Evolutionary conservation across 2,113 vertebrate genomes (phyloP).

Genomic region (Myxocyprinus asiaticus): DNA sequence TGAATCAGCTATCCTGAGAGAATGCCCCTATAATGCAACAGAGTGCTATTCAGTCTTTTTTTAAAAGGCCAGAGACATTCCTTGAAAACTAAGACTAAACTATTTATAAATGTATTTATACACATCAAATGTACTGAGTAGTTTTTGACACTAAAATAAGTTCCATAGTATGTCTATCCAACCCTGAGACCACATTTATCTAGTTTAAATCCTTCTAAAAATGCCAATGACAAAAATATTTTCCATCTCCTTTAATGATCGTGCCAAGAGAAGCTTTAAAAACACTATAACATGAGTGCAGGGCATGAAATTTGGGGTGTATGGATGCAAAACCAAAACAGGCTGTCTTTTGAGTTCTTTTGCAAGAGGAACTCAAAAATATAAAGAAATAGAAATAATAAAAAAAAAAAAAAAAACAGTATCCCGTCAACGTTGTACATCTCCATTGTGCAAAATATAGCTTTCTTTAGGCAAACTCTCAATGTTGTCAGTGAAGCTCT

Average conservation of each 20-base stretch:
- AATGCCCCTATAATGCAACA: neutral
- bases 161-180: neutral
- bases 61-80: no score
- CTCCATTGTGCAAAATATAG: conserved; percentile 70
- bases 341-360: neutral
- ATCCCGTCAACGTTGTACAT: no score
- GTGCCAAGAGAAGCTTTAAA: conserved; percentile 15
- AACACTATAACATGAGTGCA: conserved; percentile 20
- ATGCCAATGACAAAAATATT: neutral
- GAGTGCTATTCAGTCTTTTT: no score
- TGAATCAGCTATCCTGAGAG: neutral
- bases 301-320: conserved; percentile 3
- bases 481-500: conserved; percentile 58
- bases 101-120: conserved; percentile 4
- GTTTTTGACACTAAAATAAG: neutral
- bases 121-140: neutral
- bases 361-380: no score
- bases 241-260: neutral
- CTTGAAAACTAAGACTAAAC: no score
- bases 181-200: neutral
- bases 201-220: neutral
- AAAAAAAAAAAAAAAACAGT: neutral
- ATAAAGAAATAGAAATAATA: neutral
- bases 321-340: conserved; percentile 33
- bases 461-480: conserved; percentile 21